Evolutionary conservation across 2,113 vertebrate species (phyloP), one percentile per base, ranked within the genome.

Genomic region (Eubucco bourcierii): DNA sequence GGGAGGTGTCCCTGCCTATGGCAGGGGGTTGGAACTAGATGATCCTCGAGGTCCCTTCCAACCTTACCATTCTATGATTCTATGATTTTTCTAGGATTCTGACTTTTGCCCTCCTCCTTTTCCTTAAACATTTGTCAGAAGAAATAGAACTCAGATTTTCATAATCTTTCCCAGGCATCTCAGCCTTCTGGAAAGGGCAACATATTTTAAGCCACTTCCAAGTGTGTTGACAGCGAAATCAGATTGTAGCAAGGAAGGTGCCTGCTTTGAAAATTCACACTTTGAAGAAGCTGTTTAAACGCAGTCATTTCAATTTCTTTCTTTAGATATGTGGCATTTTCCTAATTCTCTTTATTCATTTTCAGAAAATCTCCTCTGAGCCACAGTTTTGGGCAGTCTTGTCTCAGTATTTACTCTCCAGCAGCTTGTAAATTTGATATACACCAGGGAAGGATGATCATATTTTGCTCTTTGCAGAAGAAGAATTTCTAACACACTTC

Each of bases 111-210:
- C 39, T 81, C n/a, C 41, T 90, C 55, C 59, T 76, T 52, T 79
- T 95, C n/a, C n/a, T 88, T 63, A 92, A 84, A 88, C 29, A 93
- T 88, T 88, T 93, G 74, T 92, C 84, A 95, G 67, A 87, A 90
- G 86, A 88, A 87, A 88, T 29, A 81, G 50, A 75, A 87, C 87
- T 92, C 55, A 66, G 29, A 79, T 84, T 90, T 90, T 82, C 71
- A 56, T 87, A 87, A 95, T 89, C 66, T 61, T 82, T 65, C 50
- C 61, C 55, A 25, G 92, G 75, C 55, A 93, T 88, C 70, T 90
- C 56, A 80, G 46, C 58, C 34, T 75, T 92, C 58, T 28, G 52
- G 78, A 90, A 94, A 90, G 75, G 56, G 64, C 74, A 92, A 93
- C 86, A 63, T 82, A 87, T 90, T 95, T 90, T 81, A 92, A 93